phyloP scores from a whole-genome alignment of 2,888 invertebrate genomes.

The Dasypogon diadema region DNA sequence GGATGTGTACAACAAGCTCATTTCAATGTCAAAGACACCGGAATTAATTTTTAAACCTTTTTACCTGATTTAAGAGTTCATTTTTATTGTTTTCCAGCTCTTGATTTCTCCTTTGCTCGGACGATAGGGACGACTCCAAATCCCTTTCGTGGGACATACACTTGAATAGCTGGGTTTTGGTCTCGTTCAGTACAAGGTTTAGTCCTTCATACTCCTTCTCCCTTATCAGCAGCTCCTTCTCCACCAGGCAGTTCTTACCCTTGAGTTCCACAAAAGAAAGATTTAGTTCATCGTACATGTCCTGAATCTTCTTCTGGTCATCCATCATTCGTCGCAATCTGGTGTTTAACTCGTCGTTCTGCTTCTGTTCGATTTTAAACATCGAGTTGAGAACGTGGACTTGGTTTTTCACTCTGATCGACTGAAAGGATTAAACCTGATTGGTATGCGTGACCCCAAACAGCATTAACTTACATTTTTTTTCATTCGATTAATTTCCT shows the following conservation, averaged over 20 bases:
- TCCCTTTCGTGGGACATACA: constrained; percentile 60
- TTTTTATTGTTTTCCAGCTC: constrained; percentile 60
- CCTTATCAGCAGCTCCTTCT: constrained; percentile 59
- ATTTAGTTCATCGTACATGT: constrained; percentile 60
- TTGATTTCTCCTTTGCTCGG: constrained; percentile 59
- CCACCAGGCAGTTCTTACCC: constrained; percentile 58
- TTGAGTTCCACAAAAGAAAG: constrained; percentile 59
- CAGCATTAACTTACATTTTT: constrained; percentile 1
- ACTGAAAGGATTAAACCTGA: constrained; percentile 59
- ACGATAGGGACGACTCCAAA: constrained; percentile 58
- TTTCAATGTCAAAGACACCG: neutral
- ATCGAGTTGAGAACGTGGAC: constrained; percentile 62
- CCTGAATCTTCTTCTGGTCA: constrained; percentile 58
- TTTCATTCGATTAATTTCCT: constrained; percentile 59
- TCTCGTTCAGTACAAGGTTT: constrained; percentile 57
- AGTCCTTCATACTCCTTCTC: constrained; percentile 60
- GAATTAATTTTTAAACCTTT: neutral
- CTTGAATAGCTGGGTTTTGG: constrained; percentile 59
- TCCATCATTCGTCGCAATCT: constrained; percentile 59
- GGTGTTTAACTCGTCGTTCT: constrained; percentile 62
- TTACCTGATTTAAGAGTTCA: constrained; percentile 60
- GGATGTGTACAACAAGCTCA: no score
- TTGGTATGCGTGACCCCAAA: no score
- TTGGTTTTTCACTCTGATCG: constrained; percentile 60
- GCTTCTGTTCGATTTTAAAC: constrained; percentile 63